Percentiles rank a stretch among this genome's conserved stretches.
Evolutionary conservation across 2,888 invertebrate genomes (phyloP).

Genomic region (Cabera pusaria): DNA sequence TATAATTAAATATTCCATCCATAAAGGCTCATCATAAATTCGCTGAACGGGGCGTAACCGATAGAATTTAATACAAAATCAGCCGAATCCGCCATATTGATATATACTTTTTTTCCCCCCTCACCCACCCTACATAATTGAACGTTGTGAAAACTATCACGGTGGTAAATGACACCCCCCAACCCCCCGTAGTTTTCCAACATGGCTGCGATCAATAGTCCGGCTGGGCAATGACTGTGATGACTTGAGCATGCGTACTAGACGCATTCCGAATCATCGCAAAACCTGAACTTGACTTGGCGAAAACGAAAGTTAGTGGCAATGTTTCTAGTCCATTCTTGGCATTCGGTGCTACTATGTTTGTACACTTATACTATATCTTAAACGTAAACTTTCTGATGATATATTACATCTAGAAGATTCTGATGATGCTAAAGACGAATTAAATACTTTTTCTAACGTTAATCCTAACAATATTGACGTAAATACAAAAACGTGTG

Average conservation of each 20-base stretch:
- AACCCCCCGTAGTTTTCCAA: conserved; percentile 68
- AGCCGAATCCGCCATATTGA: conserved; percentile 72
- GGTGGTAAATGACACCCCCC: conserved; percentile 71
- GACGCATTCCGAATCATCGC: conserved; percentile 61
- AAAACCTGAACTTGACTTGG: conserved; percentile 82
- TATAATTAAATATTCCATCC: conserved; percentile 58
- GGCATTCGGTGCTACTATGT: conserved; percentile 37
- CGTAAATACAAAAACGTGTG: neutral
- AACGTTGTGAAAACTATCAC: conserved; percentile 82
- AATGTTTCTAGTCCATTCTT: conserved; percentile 79
- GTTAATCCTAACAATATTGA: neutral
- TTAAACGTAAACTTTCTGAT: conserved; percentile 16
- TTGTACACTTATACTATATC: conserved; percentile 20
- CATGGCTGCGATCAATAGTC: conserved; percentile 82
- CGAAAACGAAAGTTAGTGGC: conserved; percentile 80
- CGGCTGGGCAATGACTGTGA: conserved; percentile 82
- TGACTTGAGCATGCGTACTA: conserved; percentile 76
- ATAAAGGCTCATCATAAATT: conserved; percentile 58
- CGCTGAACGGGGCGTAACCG: conserved; percentile 58
- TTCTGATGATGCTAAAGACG: conserved; percentile 4
- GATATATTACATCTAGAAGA: conserved; percentile 4
- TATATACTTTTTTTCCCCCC: conserved; percentile 67
- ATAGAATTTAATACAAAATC: conserved; percentile 78
- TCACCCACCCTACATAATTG: conserved; percentile 73
- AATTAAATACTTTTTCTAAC: neutral